Percentiles rank a stretch among this genome's conserved stretches.
These are phyloP conservation scores for Sarcophaga subvicina DNA, from an alignment of 2,888 invertebrate genomes.

Conservation along the genomic window DNA sequence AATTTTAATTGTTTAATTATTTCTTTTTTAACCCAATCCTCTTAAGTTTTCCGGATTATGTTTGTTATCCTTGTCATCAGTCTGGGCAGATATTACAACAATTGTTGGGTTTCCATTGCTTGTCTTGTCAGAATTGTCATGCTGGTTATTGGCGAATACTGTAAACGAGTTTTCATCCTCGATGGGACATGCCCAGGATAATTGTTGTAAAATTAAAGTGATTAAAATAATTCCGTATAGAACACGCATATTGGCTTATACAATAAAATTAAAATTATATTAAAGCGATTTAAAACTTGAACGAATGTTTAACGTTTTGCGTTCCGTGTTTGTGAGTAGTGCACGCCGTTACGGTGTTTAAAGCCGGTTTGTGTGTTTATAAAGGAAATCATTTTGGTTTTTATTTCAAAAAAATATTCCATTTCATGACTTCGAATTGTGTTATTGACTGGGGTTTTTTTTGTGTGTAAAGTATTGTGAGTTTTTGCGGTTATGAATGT, in stretches of 20 bases:
- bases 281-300: background rate
- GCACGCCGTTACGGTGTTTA: background rate
- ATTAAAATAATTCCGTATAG: slow-evolving; percentile 63
- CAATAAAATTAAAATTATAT: no score
- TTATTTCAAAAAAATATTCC: slow-evolving; percentile 29
- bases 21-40: slow-evolving; percentile 60
- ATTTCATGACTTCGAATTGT: slow-evolving; percentile 4
- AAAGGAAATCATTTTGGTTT: slow-evolving; percentile 47
- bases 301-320: background rate
- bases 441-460: background rate
- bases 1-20: background rate
- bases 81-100: background rate
- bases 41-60: slow-evolving; percentile 56
- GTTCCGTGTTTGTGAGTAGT: background rate
- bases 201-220: slow-evolving; percentile 60
- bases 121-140: background rate
- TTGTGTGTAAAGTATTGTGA: background rate
- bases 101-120: background rate
- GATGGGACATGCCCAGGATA: slow-evolving; percentile 55
- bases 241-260: slow-evolving; percentile 50
- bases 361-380: slow-evolving; percentile 19
- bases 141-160: background rate
- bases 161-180: slow-evolving; percentile 17
- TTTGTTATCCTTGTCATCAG: slow-evolving; percentile 29
- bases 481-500: background rate